Conservation (phyloP, 2,797 vertebrate genomes). For the Ceyx erithaca region DNA sequence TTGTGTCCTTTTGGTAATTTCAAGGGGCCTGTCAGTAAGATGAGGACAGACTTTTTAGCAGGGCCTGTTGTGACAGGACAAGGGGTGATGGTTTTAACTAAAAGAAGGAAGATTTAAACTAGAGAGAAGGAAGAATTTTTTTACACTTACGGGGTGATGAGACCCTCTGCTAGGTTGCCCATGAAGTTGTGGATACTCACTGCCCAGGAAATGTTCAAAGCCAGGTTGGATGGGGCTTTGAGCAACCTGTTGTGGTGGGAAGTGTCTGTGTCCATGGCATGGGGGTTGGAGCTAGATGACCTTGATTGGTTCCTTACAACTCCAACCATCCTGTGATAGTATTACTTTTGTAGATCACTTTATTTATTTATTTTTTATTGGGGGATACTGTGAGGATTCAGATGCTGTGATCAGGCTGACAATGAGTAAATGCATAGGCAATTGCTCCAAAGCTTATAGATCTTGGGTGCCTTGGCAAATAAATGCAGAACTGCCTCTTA, state of each 20-base stretch:
- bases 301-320: not conserved
- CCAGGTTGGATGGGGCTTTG: not conserved
- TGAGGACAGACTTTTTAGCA: no score
- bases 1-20: not conserved
- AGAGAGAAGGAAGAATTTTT: not conserved
- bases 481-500: not conserved
- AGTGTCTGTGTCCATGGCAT: not conserved
- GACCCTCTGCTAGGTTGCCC: not conserved
- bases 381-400: not conserved
- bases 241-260: not conserved
- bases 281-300: not conserved
- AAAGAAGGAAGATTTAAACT: not conserved
- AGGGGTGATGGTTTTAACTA: not conserved
- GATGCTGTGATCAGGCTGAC: not conserved
- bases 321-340: not conserved
- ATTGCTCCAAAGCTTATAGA: not conserved
- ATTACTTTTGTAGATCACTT: not conserved
- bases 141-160: not conserved
- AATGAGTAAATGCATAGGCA: not conserved
- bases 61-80: not conserved
- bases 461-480: not conserved
- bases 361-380: not conserved
- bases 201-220: not conserved
- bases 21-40: not conserved
- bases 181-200: no score